A percentile compares a stretch with the other conserved stretches of the same genome.
These are phyloP conservation scores for Atherinomorus stipes DNA, from an alignment of 2,113 vertebrate genomes.

Conservation along the genomic window DNA sequence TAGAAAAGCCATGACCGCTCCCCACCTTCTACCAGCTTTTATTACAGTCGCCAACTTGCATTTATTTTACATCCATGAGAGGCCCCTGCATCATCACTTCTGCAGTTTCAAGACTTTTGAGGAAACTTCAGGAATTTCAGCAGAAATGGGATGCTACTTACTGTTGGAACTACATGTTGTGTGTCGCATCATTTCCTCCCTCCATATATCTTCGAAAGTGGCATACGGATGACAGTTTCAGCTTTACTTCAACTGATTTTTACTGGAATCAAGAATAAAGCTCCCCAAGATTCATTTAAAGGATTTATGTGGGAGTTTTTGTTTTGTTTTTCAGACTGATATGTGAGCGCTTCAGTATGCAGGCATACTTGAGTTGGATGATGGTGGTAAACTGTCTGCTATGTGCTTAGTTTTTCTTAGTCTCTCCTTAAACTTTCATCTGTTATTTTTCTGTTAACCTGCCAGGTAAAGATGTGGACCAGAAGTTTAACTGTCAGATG, in stretches of 20 bases:
- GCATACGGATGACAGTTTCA: conserved; percentile 30
- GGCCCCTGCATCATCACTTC: conserved; percentile 41
- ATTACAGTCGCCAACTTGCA: conserved; percentile 48
- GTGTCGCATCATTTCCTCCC: conserved; percentile 17
- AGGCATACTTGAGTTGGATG: conserved; percentile 54
- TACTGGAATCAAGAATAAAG: conserved; percentile 21
- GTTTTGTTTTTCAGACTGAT: conserved; percentile 33
- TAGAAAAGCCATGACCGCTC: conserved; percentile 73
- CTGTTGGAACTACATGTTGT: conserved; percentile 22
- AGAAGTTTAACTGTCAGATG: conserved; percentile 29
- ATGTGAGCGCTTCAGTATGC: conserved; percentile 57
- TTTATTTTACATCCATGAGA: conserved; percentile 57
- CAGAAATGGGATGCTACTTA: conserved; percentile 27
- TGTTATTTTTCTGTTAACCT: conserved; percentile 45
- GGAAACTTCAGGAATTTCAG: conserved; percentile 45
- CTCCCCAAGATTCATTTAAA: conserved; percentile 30
- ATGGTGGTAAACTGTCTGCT: conserved; percentile 34
- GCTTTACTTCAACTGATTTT: conserved; percentile 32
- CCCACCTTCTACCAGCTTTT: conserved; percentile 38
- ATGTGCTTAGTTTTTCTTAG: conserved; percentile 42
- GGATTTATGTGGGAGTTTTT: conserved; percentile 26
- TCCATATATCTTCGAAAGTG: conserved; percentile 19
- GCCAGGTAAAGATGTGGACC: conserved; percentile 39
- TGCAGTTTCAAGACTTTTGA: conserved; percentile 43
- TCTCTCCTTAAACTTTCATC: conserved; percentile 37